These are phyloP conservation scores for Crypturellus undulatus DNA, from an alignment of 2,113 vertebrate genomes.

Conservation along the genomic window DNA sequence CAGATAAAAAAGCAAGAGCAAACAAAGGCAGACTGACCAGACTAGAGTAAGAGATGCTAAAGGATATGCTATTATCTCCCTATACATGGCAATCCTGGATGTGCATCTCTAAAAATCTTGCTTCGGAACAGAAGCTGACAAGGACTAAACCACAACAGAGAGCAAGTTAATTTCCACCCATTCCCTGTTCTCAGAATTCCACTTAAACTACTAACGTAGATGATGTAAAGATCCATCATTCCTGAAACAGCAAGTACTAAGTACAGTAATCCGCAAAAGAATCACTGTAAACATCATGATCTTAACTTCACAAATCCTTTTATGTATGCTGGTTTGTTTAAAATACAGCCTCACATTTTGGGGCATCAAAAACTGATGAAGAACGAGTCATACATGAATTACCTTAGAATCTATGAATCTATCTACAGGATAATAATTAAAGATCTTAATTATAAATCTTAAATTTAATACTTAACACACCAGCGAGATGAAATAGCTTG, in stretches of 20 bases:
- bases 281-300: constrained; percentile 18
- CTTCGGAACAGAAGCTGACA: background rate
- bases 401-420: background rate
- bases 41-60: background rate
- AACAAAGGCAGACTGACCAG: constrained; percentile 13
- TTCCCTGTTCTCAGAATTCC: background rate
- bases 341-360: background rate
- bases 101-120: background rate
- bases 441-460: background rate
- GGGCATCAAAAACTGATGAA: background rate
- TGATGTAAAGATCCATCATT: background rate
- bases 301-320: background rate
- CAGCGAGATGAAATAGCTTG: background rate
- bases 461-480: background rate
- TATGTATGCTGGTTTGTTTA: background rate
- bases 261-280: constrained; percentile 30
- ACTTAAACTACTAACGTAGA: constrained; percentile 29
- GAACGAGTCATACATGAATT: background rate
- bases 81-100: background rate
- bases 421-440: background rate
- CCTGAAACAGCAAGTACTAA: background rate
- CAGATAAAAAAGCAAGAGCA: constrained; percentile 1
- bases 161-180: background rate
- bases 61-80: background rate
- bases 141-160: constrained; percentile 3